Evolutionary conservation across 2,113 vertebrate genomes (phyloP).

Genomic region (Trichomycterus rosablanca): DNA sequence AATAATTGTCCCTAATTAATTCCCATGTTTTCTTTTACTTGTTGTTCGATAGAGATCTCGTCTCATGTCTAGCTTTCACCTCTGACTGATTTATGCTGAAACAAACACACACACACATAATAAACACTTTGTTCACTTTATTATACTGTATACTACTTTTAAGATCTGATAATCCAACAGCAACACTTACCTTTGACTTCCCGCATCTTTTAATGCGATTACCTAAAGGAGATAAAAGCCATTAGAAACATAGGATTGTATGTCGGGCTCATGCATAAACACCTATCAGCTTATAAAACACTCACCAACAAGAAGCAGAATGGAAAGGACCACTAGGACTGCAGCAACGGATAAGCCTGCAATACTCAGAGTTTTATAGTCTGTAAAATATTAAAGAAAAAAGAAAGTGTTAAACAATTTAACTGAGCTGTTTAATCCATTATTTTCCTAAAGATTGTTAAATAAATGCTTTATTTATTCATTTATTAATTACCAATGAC

Average conservation of each 20-base stretch:
- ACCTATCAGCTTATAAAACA: conserved; percentile 25
- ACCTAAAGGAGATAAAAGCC: conserved; percentile 49
- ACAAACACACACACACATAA: no score
- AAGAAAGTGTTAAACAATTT: conserved; percentile 1
- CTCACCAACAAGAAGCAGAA: conserved; percentile 65
- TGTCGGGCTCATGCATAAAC: neutral
- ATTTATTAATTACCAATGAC: neutral
- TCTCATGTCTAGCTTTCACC: no score
- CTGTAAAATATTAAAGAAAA: conserved; percentile 51
- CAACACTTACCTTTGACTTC: conserved; percentile 54
- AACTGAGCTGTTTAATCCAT: no score
- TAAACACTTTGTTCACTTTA: no score
- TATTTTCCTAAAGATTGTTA: neutral
- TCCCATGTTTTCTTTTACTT: no score
- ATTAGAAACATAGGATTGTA: conserved; percentile 15
- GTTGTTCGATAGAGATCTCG: no score
- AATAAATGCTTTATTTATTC: neutral
- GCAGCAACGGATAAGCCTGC: conserved; percentile 63
- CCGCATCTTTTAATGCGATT: conserved; percentile 60
- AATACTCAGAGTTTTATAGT: conserved; percentile 64
- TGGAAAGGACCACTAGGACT: conserved; percentile 59
- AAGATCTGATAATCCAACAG: no score
- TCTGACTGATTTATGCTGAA: no score
- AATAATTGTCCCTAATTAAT: no score
- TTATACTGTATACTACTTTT: no score